Conservation (phyloP, 2,888 invertebrate species). For the Phytoseiulus persimilis region DNA sequence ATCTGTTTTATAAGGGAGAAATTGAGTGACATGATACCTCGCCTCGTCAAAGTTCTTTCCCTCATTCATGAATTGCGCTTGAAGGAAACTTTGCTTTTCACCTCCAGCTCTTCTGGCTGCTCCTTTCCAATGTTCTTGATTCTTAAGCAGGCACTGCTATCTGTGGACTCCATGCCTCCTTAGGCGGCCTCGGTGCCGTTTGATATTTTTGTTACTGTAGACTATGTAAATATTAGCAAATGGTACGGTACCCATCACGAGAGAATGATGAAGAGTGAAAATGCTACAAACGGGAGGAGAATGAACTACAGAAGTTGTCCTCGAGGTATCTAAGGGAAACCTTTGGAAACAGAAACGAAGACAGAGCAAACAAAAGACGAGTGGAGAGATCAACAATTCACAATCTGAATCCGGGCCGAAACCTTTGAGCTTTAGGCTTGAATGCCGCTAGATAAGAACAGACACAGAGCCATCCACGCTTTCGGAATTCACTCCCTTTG, state of each 20-base stretch:
- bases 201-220: slow-evolving; percentile 38
- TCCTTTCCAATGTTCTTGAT: not conserved
- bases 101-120: not conserved
- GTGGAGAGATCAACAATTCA: not conserved
- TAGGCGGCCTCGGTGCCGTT: slow-evolving; percentile 29
- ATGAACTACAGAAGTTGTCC: not conserved
- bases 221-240: slow-evolving; percentile 26
- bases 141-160: not conserved
- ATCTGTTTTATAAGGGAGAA: not conserved
- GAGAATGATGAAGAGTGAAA: not conserved
- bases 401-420: not conserved
- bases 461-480: not conserved
- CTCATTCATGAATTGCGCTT: not conserved
- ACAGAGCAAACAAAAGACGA: not conserved
- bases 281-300: not conserved
- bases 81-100: not conserved
- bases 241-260: not conserved
- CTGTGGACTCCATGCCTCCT: not conserved
- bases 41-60: not conserved
- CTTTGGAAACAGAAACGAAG: not conserved
- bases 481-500: not conserved
- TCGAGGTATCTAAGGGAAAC: not conserved
- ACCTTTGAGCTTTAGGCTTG: not conserved
- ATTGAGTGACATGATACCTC: not conserved
- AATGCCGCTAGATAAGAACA: not conserved